Base-by-base conservation (phyloP, 2,797 vertebrate genomes). In the Glyptemys insculpta region DNA sequence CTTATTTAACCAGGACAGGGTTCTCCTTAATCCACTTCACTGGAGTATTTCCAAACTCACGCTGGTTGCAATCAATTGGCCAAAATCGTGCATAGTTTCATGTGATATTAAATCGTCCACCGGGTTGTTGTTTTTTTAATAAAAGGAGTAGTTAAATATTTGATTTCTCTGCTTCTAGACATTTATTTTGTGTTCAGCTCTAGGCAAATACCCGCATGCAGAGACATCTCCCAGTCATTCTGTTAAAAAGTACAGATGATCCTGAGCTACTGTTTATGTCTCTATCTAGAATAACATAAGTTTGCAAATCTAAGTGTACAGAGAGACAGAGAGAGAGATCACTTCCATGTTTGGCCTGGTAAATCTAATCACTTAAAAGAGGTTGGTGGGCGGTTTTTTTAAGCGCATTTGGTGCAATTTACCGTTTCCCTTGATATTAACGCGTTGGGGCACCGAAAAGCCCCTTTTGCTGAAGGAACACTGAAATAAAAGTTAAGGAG, bases 241-340 rank as follows among this genome's bases (percentile, higher is more conserved):
- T 1, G 87, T 92, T 90, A 80, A 91, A 65, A 92, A 91, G 4
- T 53, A n/a, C 9, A 47, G 3, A 84, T 8, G 82, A 57, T 50
- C 52, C 83, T 14, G 11, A 89, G 79, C 87, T 94, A 15, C 90
- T 81, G 88, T 89, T 96, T 91, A 37, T 29, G 91, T 94, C 94
- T 91, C 95, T 74, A 95, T 93, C 79, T 80, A 31, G 92, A 3
- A 85, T 93, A 96, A 96, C 50, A 86, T 25, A 80, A 93, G 85
- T 94, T 92, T 2, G 90, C 94, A 96, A 97, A 97, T 65, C 81
- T 79, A 2, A 12, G n/a, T 97, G 95, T 95, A 96, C 89, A 34
- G 34, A 56, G 10, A 57, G 56, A 29, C 27, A 57, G 29, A 59
- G 27, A 15, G 57, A 5, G 5, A 95, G 95, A 97, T 93, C 92